A percentile compares a stretch with the other conserved stretches of the same genome.
These are phyloP conservation scores for Blennius ocellaris DNA, from an alignment of 2,113 vertebrate genomes.

Conservation along the genomic window DNA sequence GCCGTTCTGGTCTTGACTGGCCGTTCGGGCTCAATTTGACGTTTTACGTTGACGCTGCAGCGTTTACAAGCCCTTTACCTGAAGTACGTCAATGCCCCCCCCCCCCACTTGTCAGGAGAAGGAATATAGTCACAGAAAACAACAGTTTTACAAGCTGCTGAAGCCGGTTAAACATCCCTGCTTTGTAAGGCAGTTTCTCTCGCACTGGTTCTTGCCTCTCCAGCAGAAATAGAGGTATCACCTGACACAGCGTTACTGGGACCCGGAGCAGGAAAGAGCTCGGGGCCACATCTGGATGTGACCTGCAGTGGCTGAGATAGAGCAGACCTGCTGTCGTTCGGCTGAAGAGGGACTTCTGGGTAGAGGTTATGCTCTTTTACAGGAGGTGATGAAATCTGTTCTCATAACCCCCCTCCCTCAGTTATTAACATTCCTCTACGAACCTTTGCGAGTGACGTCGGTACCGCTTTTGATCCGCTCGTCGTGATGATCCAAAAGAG, in stretches of 20 bases:
- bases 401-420: slow-evolving; percentile 2
- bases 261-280: slow-evolving; percentile 70
- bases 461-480: background rate
- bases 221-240: slow-evolving; percentile 67
- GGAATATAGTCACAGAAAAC: background rate
- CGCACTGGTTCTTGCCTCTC: slow-evolving; percentile 45
- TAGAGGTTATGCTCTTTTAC: slow-evolving; percentile 32
- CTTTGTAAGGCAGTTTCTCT: slow-evolving; percentile 9
- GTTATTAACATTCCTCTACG: slow-evolving; percentile 24
- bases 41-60: slow-evolving; percentile 41
- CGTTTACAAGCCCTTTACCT: slow-evolving; percentile 49
- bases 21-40: slow-evolving; percentile 4
- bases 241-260: slow-evolving; percentile 59
- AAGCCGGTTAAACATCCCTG: background rate
- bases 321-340: slow-evolving; percentile 67
- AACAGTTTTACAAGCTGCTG: slow-evolving; percentile 54
- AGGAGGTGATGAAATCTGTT: slow-evolving; percentile 34
- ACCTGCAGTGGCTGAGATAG: slow-evolving; percentile 72
- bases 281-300: slow-evolving; percentile 71
- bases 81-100: slow-evolving; percentile 40
- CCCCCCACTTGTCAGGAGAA: slow-evolving; percentile 1
- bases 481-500: background rate
- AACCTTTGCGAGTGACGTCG: slow-evolving; percentile 16
- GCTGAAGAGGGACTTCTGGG: slow-evolving; percentile 28
- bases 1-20: background rate